Base-by-base conservation (phyloP, 2,888 invertebrate genomes). In the Synanthedon myopaeformis region DNA sequence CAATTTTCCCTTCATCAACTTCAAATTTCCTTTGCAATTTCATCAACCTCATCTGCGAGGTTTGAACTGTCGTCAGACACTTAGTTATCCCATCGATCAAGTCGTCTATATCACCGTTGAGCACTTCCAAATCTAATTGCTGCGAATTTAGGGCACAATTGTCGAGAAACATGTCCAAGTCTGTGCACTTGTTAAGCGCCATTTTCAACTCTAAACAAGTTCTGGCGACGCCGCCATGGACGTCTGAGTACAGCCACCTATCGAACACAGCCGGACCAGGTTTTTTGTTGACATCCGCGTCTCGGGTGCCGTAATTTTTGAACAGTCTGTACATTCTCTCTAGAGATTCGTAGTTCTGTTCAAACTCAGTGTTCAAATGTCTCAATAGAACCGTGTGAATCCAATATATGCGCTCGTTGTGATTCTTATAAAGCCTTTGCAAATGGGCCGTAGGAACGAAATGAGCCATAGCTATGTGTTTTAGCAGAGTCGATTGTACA, bases 361-460 rank as follows among this genome's bases (percentile, higher is more conserved):
- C 61, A 57, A 80, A 80, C 52, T 80, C 76, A 11, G 71, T 63
- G 0, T 65, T 65, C 0, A 88, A 35, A 51, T 79, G 66, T 0
- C 69, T 60, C 55, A 88, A 60, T 0, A 88, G 66, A 0, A 67
- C 65, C 4, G 67, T 67, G 59, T 88, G 87, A 0, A 87, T 64
- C 88, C 88, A 88, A 51, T 81, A 72, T 4, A 88, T 63, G 0
- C 87, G 58, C 63, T 88, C 87, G 59, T 88, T 88, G 62, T 82
- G 79, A 50, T 88, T 84, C 42, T 70, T 81, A 66, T 81, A 83
- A 0, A 76, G 45, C 3, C 67, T 72, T 8, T 67, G 71, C 0
- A 69, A 65, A 1, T 74, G 70, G 0, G 54, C 35, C 0, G 75
- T 58, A 0, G 77, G 82, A 1, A 76, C 63, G 53, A 65, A 77